phyloP scores from a whole-genome alignment of 1,140 invertebrate species.

The Cherax destructor region DNA sequence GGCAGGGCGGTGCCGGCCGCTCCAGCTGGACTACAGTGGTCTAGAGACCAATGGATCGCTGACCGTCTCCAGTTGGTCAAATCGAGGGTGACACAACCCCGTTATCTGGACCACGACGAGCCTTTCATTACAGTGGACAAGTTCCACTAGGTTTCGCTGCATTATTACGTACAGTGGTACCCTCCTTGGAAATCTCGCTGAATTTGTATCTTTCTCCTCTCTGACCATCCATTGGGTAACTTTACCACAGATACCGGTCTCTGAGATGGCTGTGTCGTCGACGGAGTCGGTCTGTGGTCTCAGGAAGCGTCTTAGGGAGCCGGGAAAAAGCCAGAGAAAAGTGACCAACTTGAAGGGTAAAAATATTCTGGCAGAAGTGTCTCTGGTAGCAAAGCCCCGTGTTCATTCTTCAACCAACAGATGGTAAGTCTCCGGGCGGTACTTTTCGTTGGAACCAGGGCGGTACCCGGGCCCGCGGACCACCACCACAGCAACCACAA shows the following conservation, averaged over 20 bases:
- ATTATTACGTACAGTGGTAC: not conserved
- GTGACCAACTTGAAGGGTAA: not conserved
- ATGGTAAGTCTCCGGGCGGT: conserved; percentile 4
- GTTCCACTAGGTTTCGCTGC: conserved; percentile 4
- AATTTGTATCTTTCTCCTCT: not conserved
- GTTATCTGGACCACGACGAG: not conserved
- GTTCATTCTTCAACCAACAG: conserved; percentile 3
- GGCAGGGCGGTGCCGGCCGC: no score
- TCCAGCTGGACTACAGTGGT: not conserved
- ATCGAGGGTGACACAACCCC: not conserved
- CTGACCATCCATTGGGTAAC: not conserved
- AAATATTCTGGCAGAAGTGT: not conserved
- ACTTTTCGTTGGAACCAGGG: conserved; percentile 8
- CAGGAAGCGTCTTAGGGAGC: not conserved
- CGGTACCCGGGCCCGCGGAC: not conserved
- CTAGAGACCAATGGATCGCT: not conserved
- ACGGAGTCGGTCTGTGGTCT: not conserved
- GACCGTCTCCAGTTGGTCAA: not conserved
- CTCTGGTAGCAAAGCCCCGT: not conserved
- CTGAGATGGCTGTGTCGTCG: not conserved
- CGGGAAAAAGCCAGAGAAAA: not conserved
- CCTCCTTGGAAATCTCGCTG: not conserved
- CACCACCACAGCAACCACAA: not conserved
- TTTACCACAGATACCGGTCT: not conserved
- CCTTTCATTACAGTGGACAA: not conserved